Base-by-base conservation (phyloP, 2,113 vertebrate genomes). In the Dipodomys ordii region DNA sequence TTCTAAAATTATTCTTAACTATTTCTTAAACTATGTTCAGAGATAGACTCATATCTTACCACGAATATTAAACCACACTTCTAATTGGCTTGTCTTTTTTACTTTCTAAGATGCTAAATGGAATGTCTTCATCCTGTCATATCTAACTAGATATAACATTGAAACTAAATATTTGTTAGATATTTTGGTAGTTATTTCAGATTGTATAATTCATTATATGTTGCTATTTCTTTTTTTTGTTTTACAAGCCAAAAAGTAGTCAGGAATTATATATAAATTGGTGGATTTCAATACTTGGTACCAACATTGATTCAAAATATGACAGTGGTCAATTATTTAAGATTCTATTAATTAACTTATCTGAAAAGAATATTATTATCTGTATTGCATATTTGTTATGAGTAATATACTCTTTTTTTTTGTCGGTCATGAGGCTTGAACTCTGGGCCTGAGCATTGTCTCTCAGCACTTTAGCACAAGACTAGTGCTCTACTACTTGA, bases 1-100 rank as follows among this genome's bases (percentile, higher is more conserved):
- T 89, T 15, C 88, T 72, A 83, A 77, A 90, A 44, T 71, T 39
- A 73, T 18, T 3, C 7, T 28, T 81, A 77, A 72, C 60, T 57
- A 73, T 88, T 90, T 88, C 3, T 85, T 64, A 39, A 83, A 7
- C 72, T 83, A 83, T 53, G 28, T 83, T 73, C 60, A 60, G n/a
- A 15, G 5, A 23, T 25, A 83, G 2, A 79, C 3, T 89, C 76
- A 72, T n/a, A 2, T 78, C 22, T 93, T 68, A 1, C 22, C 27
- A 44, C 53, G 35, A 68, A 69, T 57, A 39, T 3, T 62, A 13
- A 28, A 60, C 1, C 16, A 69, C 20, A 0, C 30, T 83, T 82
- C n/a, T 71, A 73, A 79, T 6, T 72, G 35, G 3, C 30, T 16
- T 77, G 10, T 30, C 12, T 79, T 1, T 22, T 93, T 74, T 19